Conservation (phyloP, 2,888 invertebrate species). For the Pediacus dermestoides region DNA sequence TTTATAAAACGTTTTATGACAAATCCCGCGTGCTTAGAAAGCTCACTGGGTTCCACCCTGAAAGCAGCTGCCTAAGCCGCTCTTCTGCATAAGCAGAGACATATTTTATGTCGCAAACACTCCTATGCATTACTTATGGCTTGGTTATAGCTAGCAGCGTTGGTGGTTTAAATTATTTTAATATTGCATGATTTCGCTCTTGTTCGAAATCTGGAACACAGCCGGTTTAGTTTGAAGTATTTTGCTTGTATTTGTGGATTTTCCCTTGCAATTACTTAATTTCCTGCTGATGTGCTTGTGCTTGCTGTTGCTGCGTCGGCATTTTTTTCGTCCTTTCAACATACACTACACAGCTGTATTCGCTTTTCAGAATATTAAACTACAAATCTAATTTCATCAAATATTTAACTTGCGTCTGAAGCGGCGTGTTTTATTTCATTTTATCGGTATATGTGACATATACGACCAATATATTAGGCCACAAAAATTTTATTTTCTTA, state of each 20-base stretch:
- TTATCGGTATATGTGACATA: slow-evolving; percentile 31
- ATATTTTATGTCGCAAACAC: slow-evolving; percentile 38
- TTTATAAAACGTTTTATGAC: slow-evolving; percentile 30
- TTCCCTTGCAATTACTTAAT: slow-evolving; percentile 22
- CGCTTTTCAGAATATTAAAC: slow-evolving; percentile 12
- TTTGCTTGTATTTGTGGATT: slow-evolving; percentile 24
- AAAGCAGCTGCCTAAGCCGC: slow-evolving; percentile 27
- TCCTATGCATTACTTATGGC: slow-evolving; percentile 37
- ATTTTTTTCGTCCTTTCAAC: too few species aligned
- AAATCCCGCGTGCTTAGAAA: slow-evolving; percentile 36
- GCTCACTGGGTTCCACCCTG: slow-evolving; percentile 18
- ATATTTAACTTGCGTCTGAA: slow-evolving; percentile 24
- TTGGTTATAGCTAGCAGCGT: slow-evolving; percentile 18
- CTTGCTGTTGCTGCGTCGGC: too few species aligned
- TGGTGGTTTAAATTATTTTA: slow-evolving; percentile 47
- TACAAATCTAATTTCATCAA: slow-evolving; percentile 29
- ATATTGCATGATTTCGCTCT: slow-evolving; percentile 46
- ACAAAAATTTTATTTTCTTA: slow-evolving; percentile 25
- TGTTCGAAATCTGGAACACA: slow-evolving; percentile 42
- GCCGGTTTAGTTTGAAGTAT: slow-evolving; percentile 26
- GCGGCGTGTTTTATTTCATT: slow-evolving; percentile 26
- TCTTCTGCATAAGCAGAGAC: slow-evolving; percentile 38
- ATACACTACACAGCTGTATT: neutral
- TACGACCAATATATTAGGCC: slow-evolving; percentile 30
- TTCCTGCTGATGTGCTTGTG: slow-evolving; percentile 7